phyloP scores from a whole-genome alignment of 2,797 vertebrate genomes.

The Oryzias sinensis region DNA sequence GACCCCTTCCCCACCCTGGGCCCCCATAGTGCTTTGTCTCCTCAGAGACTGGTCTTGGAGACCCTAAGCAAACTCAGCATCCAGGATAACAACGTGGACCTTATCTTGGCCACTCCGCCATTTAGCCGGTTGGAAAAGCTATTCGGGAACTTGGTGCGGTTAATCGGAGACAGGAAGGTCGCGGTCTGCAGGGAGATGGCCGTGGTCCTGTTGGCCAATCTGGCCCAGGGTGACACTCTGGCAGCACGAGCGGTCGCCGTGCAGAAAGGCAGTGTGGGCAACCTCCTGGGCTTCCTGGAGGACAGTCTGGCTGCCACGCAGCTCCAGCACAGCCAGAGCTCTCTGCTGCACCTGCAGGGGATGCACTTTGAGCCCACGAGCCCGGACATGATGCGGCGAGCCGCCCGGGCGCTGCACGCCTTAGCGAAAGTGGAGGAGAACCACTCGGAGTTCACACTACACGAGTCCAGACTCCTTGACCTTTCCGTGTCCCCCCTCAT shows the following conservation, averaged over 20 bases:
- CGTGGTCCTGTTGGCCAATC: slow-evolving; percentile 95
- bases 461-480: slow-evolving; percentile 98
- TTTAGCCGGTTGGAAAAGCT: slow-evolving; percentile 95
- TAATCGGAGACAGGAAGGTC: slow-evolving; percentile 96
- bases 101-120: slow-evolving; percentile 95
- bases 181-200: slow-evolving; percentile 99
- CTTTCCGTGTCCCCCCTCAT: slow-evolving; percentile 97
- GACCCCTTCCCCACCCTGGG: slow-evolving; percentile 96
- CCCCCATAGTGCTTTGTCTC: slow-evolving; percentile 92
- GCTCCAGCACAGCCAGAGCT: slow-evolving; percentile 96
- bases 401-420: slow-evolving; percentile 94
- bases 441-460: slow-evolving; percentile 98
- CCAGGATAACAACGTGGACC: slow-evolving; percentile 99
- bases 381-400: slow-evolving; percentile 99
- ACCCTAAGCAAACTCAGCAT: slow-evolving; percentile 99
- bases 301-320: slow-evolving; percentile 98
- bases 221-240: slow-evolving; percentile 94
- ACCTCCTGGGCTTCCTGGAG: slow-evolving; percentile 96
- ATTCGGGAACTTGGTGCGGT: slow-evolving; percentile 93
- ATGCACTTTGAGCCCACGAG: slow-evolving; percentile 98
- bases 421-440: slow-evolving; percentile 99
- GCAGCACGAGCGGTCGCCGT: slow-evolving; percentile 92
- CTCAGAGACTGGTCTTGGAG: slow-evolving; percentile 98
- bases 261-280: slow-evolving; percentile 97
- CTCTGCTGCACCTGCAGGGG: slow-evolving; percentile 94